These are phyloP conservation scores for Papilio polytes DNA, from an alignment of 1,140 invertebrate genomes.

Conservation along the genomic window DNA sequence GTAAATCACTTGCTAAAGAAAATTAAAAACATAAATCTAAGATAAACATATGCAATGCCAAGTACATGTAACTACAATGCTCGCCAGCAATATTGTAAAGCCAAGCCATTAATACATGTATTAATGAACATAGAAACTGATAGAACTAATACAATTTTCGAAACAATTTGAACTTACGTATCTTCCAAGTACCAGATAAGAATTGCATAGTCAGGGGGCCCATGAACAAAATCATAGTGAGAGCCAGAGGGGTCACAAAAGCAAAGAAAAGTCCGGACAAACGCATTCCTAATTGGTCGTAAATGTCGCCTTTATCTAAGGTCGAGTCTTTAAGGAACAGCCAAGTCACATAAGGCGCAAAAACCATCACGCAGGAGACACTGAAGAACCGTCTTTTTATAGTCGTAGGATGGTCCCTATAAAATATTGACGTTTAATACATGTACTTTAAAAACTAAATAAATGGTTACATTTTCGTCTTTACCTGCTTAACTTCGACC, in stretches of 20 bases:
- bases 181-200: slow-evolving; percentile 87
- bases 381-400: slow-evolving; percentile 95
- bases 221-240: slow-evolving; percentile 94
- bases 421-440: slow-evolving; percentile 61
- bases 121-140: background rate
- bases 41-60: slow-evolving; percentile 3
- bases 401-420: slow-evolving; percentile 93
- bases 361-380: slow-evolving; percentile 90
- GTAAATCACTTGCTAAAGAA: too few species aligned
- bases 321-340: slow-evolving; percentile 86
- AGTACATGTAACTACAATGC: background rate
- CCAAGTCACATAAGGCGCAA: slow-evolving; percentile 91
- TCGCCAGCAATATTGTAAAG: slow-evolving; percentile 1
- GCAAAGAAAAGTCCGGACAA: slow-evolving; percentile 90
- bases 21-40: background rate
- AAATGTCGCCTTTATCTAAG: slow-evolving; percentile 86
- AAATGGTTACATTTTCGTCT: background rate
- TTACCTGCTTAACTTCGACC: slow-evolving; percentile 88
- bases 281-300: slow-evolving; percentile 91
- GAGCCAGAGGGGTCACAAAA: slow-evolving; percentile 88
- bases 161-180: slow-evolving; percentile 84
- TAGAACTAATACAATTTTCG: background rate
- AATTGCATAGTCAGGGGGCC: slow-evolving; percentile 91
- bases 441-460: background rate
- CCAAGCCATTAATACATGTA: background rate